A percentile compares a stretch with the other conserved stretches of the same genome.
Conservation (phyloP, 2,888 invertebrate genomes). For the Atethmia centrago region DNA sequence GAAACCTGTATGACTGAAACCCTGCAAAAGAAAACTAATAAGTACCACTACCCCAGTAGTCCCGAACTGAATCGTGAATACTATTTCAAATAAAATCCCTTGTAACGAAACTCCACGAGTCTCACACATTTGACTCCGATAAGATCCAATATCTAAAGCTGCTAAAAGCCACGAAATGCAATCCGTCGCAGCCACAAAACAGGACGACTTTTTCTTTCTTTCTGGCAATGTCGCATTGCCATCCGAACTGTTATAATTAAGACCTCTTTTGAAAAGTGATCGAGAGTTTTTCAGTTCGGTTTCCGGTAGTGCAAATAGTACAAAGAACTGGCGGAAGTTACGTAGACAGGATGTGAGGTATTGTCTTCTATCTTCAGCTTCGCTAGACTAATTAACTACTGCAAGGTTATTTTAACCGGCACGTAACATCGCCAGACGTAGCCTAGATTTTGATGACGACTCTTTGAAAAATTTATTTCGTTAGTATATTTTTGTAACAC, state of each 20-base stretch:
- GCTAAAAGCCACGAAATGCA: constrained; percentile 35
- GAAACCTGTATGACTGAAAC: neutral
- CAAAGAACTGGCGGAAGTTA: constrained; percentile 15
- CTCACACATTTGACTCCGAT: constrained; percentile 15
- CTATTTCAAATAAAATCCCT: constrained; percentile 18
- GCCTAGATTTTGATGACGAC: neutral
- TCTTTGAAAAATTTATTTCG: neutral
- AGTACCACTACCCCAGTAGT: neutral
- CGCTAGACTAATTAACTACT: constrained; percentile 1
- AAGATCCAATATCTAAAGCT: constrained; percentile 21
- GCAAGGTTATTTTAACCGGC: neutral
- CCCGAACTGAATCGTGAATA: neutral
- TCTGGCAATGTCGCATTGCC: neutral
- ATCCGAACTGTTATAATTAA: constrained; percentile 48
- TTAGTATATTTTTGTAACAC: too few species aligned
- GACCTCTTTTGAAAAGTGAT: constrained; percentile 52
- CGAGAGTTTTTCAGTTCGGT: constrained; percentile 51
- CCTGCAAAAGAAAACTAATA: neutral
- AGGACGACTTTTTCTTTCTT: neutral
- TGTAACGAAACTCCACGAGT: neutral
- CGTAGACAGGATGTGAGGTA: constrained; percentile 17
- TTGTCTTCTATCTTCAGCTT: constrained; percentile 19
- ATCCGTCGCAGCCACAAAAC: constrained; percentile 12
- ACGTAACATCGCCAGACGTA: neutral
- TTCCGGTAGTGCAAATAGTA: constrained; percentile 45